Evolutionary conservation across 2,797 vertebrate species (phyloP).

Genomic region (Jordanella pulchra): DNA sequence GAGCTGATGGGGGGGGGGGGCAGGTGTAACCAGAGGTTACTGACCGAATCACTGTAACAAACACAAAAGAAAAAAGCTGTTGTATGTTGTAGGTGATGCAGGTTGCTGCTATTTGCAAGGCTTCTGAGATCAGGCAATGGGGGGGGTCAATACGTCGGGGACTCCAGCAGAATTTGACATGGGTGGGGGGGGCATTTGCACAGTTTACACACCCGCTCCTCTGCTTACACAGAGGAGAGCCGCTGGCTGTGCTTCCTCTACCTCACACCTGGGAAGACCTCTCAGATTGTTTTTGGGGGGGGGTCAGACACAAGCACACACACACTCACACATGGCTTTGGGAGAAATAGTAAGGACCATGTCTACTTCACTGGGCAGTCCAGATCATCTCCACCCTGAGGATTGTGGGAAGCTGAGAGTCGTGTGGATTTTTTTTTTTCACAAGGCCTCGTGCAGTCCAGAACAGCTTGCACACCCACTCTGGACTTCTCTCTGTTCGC

Average conservation of each 20-base stretch:
- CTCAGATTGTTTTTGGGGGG: slow-evolving; percentile 64
- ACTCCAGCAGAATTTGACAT: slow-evolving; percentile 77
- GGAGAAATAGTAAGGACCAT: slow-evolving; percentile 81
- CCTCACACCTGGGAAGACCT: slow-evolving; percentile 81
- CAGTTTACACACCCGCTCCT: slow-evolving; percentile 45
- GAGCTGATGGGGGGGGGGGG: too few relatives aligned
- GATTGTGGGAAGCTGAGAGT: slow-evolving; percentile 93
- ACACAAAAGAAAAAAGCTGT: too few relatives aligned
- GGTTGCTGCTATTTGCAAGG: slow-evolving; percentile 76
- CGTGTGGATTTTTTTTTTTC: slow-evolving; percentile 80
- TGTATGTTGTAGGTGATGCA: slow-evolving; percentile 54
- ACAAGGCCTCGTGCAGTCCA: slow-evolving; percentile 93
- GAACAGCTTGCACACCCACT: slow-evolving; percentile 81
- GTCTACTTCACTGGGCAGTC: slow-evolving; percentile 86
- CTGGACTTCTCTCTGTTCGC: slow-evolving; percentile 81
- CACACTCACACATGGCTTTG: slow-evolving; percentile 87
- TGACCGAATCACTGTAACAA: too few relatives aligned
- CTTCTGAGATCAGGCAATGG: slow-evolving; percentile 82
- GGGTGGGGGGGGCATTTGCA: slow-evolving; percentile 43
- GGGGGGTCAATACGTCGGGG: slow-evolving; percentile 61
- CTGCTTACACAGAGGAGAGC: slow-evolving; percentile 60
- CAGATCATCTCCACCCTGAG: slow-evolving; percentile 93
- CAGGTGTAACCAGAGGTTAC: too few relatives aligned
- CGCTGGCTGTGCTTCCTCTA: slow-evolving; percentile 49
- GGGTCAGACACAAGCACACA: too few relatives aligned